Evolutionary conservation across 2,888 invertebrate genomes (phyloP), one percentile per base, ranked within the genome.

Genomic region (Melanotus villosus): DNA sequence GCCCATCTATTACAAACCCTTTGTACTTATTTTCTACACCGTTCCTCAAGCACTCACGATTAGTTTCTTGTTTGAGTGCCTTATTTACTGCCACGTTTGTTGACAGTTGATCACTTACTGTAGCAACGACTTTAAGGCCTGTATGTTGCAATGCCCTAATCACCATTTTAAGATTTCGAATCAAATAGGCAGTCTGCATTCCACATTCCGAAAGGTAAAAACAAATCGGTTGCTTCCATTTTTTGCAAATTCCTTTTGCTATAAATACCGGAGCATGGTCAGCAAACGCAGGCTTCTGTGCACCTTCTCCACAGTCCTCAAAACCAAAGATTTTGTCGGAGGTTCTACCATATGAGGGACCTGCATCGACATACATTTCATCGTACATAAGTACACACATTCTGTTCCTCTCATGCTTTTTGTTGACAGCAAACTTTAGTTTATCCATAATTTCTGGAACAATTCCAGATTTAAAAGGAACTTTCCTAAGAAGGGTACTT

Each of bases 241-340:
- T 68, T 14, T 21, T 58, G 1, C 32, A 1, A 10, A 57, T 34
- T 9, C 64, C 68, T 47, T 72, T 76, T 5, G 75, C 12, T 69
- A 79, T 72, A 58, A 78, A 79, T 14, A 75, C 71, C 32, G 72
- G 34, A 21, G 76, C 77, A 68, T 78, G 77, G 47, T 79, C 77
- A 41, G 77, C 75, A 70, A 77, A 73, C 12, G 10, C 12, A 16
- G n/a, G 32, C 9, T 36, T 62, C 21, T 69, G 38, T 16, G 64
- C 16, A 2, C 12, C 58, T 6, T 63, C 70, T 26, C 71, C 72
- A 45, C 58, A 70, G 65, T 76, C 73, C 9, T 18, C 38, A 38
- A 38, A 41, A 9, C 41, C 52, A 9, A 23, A n/a, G 10, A 58
- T 30, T 2, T 2, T 7, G 1, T 58, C 23, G 12, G 1, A 4